Evolutionary conservation across 2,113 vertebrate genomes (phyloP).

Genomic region (Crotalus horridus): DNA sequence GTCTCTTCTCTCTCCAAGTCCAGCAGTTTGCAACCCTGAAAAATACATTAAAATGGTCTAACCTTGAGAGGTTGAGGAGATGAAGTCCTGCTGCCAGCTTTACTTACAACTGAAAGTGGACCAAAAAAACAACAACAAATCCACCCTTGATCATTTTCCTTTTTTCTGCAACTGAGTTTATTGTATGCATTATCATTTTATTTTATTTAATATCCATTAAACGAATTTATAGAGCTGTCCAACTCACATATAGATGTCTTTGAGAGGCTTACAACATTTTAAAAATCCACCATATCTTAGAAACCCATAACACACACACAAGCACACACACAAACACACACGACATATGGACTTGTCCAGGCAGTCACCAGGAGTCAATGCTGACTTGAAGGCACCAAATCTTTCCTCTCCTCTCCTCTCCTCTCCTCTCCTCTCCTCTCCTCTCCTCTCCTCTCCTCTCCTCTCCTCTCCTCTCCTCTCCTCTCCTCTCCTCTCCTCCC

Average conservation of each 20-base stretch:
- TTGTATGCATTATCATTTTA: not conserved
- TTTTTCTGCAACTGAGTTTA: not conserved
- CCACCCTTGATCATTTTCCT: not conserved
- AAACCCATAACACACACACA: not conserved
- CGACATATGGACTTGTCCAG: not conserved
- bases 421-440: fast-evolving
- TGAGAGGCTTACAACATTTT: not conserved
- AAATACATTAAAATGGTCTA: not conserved
- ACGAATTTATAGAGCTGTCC: not conserved
- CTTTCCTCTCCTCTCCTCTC: no score
- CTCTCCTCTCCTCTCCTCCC: no score
- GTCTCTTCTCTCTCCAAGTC: not conserved
- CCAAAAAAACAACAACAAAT: no score
- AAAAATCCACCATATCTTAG: not conserved
- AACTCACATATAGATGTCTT: not conserved
- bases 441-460: no score
- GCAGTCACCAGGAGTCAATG: not conserved
- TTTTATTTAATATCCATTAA: not conserved
- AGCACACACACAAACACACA: no score
- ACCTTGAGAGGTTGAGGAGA: not conserved
- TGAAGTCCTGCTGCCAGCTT: not conserved
- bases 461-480: no score
- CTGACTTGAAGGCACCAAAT: not conserved
- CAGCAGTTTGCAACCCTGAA: not conserved
- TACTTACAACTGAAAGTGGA: not conserved